Evolutionary conservation across 2,797 vertebrate species (phyloP), one percentile per base, ranked within the genome.

Genomic region (Anguilla marmorata): DNA sequence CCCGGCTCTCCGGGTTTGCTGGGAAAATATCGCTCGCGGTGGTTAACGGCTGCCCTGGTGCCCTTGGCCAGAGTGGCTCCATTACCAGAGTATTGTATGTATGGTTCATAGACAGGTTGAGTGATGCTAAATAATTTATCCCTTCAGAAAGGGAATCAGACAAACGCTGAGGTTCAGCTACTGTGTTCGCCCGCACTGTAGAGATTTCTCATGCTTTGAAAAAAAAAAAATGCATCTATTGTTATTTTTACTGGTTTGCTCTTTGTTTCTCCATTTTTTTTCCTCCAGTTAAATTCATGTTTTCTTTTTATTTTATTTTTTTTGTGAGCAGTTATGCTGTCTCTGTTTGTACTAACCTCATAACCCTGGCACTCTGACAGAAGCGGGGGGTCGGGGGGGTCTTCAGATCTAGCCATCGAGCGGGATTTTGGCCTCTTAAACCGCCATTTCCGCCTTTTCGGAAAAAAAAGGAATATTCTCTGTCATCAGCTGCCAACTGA

Each of bases 11-110:
- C 7, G 45, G 48, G 60, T 33, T 45, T 41, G 87, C 76, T 85
- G 87, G 82, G 41, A 45, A 88, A 88, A 88, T 88, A 88, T 88
- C 82, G 74, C 82, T 85, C 19, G 19, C 52, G 54, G 87, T 66
- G 82, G 63, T 74, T 88, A 74, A 30, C 58, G 41, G 50, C 54
- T 11, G 82, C 85, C 82, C 82, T 3, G 0, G 45, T 88, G 82
- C 63, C 87, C 87, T 88, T 88, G 82, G 84, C 74, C 87, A 56
- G 60, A 72, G 82, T 41, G 69, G 21, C 69, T 85, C 82, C 87
- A 88, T 88, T 88, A 88, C 66, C 82, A 72, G 41, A 58, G 87
- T 66, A 74, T 88, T 85, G 87, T 83, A 74, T 74, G 87, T 37
- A 5, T 85, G 63, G 87, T 85, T 83, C 87, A 88, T 74, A 54